These are phyloP conservation scores for Hylia prasina DNA, from an alignment of 2,113 vertebrate genomes.

Conservation along the genomic window DNA sequence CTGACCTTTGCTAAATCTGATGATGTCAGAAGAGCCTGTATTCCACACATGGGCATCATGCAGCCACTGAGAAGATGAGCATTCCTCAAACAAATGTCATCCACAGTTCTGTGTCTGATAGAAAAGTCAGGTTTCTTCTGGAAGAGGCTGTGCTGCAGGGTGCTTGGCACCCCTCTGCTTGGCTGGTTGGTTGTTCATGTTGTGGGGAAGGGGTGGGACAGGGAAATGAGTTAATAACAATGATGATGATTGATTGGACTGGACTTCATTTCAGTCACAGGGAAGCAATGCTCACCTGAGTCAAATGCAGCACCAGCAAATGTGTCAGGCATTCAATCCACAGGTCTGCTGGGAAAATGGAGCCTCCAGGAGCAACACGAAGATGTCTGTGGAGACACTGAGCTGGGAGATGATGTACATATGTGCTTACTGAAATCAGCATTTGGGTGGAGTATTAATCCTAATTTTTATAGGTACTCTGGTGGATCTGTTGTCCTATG, in stretches of 20 bases:
- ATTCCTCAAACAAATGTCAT: neutral
- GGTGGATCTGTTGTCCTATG: neutral
- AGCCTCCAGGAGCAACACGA: fast-evolving
- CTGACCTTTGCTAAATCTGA: neutral
- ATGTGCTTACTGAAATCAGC: neutral
- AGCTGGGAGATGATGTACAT: neutral
- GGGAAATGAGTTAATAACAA: neutral
- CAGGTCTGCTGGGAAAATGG: neutral
- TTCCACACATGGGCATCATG: neutral
- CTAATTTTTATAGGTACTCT: neutral
- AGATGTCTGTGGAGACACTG: neutral
- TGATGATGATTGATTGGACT: neutral
- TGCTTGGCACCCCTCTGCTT: neutral
- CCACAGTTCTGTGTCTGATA: neutral
- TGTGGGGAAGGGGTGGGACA: neutral
- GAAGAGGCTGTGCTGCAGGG: neutral
- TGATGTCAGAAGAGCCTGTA: neutral
- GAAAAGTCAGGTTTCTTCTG: neutral
- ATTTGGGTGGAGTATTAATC: neutral
- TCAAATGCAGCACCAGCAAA: neutral
- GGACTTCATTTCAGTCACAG: neutral
- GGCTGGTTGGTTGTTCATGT: neutral
- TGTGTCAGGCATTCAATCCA: neutral
- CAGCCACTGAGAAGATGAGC: neutral
- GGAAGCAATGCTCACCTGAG: neutral